phyloP scores from a whole-genome alignment of 2,888 invertebrate species.

The Cepaea hortensis region DNA sequence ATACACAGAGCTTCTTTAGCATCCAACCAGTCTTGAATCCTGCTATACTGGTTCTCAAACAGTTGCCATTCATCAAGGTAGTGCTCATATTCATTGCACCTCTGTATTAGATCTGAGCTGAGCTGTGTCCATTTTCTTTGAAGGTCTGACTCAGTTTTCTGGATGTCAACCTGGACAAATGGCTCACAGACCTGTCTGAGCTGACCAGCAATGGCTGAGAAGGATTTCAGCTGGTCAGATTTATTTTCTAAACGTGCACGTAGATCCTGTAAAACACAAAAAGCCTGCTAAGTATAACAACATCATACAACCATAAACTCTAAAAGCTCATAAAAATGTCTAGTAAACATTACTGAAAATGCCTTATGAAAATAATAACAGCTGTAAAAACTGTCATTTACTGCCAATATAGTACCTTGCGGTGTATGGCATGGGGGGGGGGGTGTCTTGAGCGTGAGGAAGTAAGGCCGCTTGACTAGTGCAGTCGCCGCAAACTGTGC shows the following conservation, averaged over 20 bases:
- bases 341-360: neutral
- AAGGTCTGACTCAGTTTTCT: slow-evolving; percentile 63
- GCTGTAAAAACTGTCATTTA: too few species aligned
- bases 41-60: slow-evolving; percentile 66
- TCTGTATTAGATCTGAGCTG: slow-evolving; percentile 56
- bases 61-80: slow-evolving; percentile 66
- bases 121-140: slow-evolving; percentile 65
- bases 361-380: neutral
- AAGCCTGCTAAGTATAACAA: neutral
- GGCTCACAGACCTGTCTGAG: slow-evolving; percentile 69
- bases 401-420: too few species aligned
- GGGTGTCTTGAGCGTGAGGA: too few species aligned
- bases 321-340: neutral
- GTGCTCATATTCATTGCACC: slow-evolving; percentile 62
- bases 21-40: slow-evolving; percentile 65
- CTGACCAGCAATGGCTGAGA: slow-evolving; percentile 60
- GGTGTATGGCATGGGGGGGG: too few species aligned
- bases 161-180: slow-evolving; percentile 62
- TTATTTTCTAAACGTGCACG: slow-evolving; percentile 61
- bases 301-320: neutral
- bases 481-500: too few species aligned
- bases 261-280: slow-evolving; percentile 56
- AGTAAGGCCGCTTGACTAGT: too few species aligned
- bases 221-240: slow-evolving; percentile 59
- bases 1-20: slow-evolving; percentile 63